phyloP scores from a whole-genome alignment of 2,797 vertebrate species.

The Myotis pilosus region DNA sequence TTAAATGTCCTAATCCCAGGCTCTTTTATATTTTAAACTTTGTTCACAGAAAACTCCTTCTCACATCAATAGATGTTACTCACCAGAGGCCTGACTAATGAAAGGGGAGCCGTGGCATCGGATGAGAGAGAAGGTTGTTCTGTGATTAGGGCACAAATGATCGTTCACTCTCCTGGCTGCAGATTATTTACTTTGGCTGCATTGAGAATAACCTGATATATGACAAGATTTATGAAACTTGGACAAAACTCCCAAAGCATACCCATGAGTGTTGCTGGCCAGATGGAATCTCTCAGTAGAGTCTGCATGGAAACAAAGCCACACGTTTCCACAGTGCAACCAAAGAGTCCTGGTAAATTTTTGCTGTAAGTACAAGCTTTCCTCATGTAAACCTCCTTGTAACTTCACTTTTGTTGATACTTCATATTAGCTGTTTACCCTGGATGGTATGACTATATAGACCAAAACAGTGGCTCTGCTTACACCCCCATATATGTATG shows the following conservation, averaged over 20 bases:
- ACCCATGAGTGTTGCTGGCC: neutral
- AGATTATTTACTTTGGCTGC: conserved; percentile 68
- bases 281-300: conserved; percentile 41
- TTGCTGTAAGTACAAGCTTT: neutral
- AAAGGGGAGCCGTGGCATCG: neutral
- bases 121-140: conserved; percentile 15
- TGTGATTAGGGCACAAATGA: conserved; percentile 51
- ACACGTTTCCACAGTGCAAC: neutral
- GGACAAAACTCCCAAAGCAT: conserved; percentile 53
- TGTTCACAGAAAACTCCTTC: conserved; percentile 51
- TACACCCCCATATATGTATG: neutral
- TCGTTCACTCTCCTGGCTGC: conserved; percentile 53
- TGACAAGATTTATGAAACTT: conserved; percentile 69
- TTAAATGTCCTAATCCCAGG: conserved; percentile 63
- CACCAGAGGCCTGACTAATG: conserved; percentile 29
- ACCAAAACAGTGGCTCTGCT: neutral
- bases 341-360: conserved; percentile 7
- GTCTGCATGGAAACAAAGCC: conserved; percentile 23
- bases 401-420: neutral
- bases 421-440: neutral
- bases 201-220: conserved; percentile 66
- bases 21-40: conserved; percentile 53
- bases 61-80: conserved; percentile 46
- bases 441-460: neutral
- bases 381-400: neutral